These are phyloP conservation scores for Dermatemys mawii DNA, from an alignment of 2,113 vertebrate genomes.

Conservation along the genomic window DNA sequence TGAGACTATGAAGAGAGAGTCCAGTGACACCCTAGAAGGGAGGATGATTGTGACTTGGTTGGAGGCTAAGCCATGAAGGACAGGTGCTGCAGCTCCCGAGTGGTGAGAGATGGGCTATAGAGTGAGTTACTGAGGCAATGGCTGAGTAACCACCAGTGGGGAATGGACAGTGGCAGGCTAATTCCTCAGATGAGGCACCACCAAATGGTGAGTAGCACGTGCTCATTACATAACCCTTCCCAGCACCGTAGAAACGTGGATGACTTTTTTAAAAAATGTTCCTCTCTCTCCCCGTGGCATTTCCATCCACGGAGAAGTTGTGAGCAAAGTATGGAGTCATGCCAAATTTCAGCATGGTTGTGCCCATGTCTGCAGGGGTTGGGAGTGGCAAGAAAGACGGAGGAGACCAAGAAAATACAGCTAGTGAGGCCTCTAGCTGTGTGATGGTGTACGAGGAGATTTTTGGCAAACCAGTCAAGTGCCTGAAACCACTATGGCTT, in stretches of 20 bases:
- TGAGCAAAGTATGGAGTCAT: not conserved
- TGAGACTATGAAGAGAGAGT: not conserved
- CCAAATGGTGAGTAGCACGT: not conserved
- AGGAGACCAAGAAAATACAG: not conserved
- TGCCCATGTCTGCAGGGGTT: not conserved
- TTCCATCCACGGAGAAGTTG: not conserved
- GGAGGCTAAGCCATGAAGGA: no score
- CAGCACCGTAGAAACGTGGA: not conserved
- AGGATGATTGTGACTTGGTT: not conserved
- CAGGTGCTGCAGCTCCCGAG: not conserved
- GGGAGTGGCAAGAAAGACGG: not conserved
- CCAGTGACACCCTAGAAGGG: not conserved
- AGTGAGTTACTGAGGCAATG: not conserved
- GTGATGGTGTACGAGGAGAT: no score
- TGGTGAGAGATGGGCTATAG: not conserved
- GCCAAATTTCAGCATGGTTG: not conserved
- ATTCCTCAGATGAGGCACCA: not conserved
- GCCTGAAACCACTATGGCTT: no score
- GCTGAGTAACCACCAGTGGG: not conserved
- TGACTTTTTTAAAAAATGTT: not conserved
- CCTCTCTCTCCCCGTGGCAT: not conserved
- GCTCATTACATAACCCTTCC: not conserved
- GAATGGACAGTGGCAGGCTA: not conserved
- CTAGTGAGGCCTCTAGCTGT: not conserved
- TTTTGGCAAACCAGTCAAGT: no score